Evolutionary conservation across 1,140 invertebrate species (phyloP), one percentile per base, ranked within the genome.

Genomic region (Plutomurus gul): DNA sequence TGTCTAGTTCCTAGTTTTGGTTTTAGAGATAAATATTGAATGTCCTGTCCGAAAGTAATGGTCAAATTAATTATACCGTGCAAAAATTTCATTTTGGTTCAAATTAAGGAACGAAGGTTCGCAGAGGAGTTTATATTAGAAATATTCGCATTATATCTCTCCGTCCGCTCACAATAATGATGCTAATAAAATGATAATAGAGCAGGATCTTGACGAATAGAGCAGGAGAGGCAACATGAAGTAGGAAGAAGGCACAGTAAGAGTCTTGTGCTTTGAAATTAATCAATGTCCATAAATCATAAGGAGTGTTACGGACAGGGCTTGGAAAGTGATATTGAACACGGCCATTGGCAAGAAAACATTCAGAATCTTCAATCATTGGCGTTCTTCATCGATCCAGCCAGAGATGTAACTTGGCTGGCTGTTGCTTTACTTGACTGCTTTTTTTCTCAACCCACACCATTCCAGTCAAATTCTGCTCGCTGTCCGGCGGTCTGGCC

Each of bases 241-340:
- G 27, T 60, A 33, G 27, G 56, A 36, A 65, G 56, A 65, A 33
- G 27, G 39, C 11, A 37, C 5, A 72, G 37, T 36, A 72, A 43
- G 39, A 27, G 40, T 20, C 16, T 7, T 37, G 18, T 43, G 71
- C 22, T 18, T 73, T 78, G 56, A 75, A 82, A 82, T 82, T 82
- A 82, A 82, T 82, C 81, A 82, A 77, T 75, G 65, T 79, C 74
- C 75, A 82, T 82, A 82, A 82, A 82, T 82, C 81, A 82, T 80
- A 18, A 75, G 37, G 81, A 82, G 77, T 82, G 77, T 65, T 73
- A 18, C 16, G 72, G 78, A 82, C 77, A 79, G 81, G 79, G 6
- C 8, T 20, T 37, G 47, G 47, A 76, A 77, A 76, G 77, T 78
- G 77, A 76, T 82, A 82, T 82, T 82, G 72, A 60, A 81, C 49